Evolutionary conservation across 2,113 vertebrate genomes (phyloP).

Genomic region (Neodon shergylaensis): DNA sequence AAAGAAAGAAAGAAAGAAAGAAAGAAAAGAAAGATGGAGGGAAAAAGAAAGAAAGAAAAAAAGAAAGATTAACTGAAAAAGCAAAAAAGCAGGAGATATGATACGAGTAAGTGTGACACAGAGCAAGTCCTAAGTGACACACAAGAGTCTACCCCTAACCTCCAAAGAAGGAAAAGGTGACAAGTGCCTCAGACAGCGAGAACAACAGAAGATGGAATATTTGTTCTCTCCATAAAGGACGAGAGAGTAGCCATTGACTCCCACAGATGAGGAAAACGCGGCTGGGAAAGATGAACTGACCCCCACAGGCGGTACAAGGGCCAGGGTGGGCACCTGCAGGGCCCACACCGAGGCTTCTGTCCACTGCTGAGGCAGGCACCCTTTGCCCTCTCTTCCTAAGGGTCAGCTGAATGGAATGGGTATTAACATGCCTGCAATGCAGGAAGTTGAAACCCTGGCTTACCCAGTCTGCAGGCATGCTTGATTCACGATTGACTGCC

Average conservation of each 20-base stretch:
- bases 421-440: slow-evolving; percentile 28
- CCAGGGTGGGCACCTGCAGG: neutral
- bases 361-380: neutral
- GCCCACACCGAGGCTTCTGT: neutral
- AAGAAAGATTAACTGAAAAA: neutral
- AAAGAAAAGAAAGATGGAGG: neutral
- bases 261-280: neutral
- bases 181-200: neutral
- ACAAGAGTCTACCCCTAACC: neutral
- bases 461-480: slow-evolving; percentile 29
- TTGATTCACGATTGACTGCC: slow-evolving; percentile 47
- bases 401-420: slow-evolving; percentile 29
- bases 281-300: neutral
- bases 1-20: too few relatives aligned
- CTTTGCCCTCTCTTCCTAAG: slow-evolving; percentile 37
- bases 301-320: neutral
- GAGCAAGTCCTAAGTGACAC: neutral
- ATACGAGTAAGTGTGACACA: neutral
- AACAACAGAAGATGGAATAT: neutral
- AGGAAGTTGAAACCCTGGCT: slow-evolving; percentile 48
- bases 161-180: too few relatives aligned
- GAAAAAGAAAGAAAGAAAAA: neutral
- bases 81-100: neutral
- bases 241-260: neutral
- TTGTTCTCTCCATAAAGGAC: neutral